Evolutionary conservation across 2,888 invertebrate genomes (phyloP).

Genomic region (Cheilosia impressa): DNA sequence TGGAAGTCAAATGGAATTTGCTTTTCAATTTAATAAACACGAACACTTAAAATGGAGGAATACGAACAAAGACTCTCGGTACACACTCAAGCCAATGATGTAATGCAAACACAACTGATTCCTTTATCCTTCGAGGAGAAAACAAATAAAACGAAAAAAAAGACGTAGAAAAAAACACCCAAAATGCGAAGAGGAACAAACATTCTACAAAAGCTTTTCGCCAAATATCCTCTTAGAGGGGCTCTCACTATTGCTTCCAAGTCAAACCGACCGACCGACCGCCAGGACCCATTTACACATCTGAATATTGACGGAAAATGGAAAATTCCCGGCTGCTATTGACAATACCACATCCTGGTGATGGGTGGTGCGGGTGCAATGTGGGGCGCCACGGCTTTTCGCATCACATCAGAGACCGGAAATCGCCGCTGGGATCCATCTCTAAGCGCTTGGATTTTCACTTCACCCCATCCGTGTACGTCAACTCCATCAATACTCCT

Average conservation of each 20-base stretch:
- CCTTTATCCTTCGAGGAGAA: constrained; percentile 61
- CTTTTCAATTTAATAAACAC: constrained; percentile 73
- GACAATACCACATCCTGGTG: constrained; percentile 30
- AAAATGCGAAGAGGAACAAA: constrained; percentile 10
- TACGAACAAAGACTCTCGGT: constrained; percentile 11
- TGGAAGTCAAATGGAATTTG: constrained; percentile 70
- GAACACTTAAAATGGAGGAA: constrained; percentile 46
- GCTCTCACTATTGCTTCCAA: constrained; percentile 17
- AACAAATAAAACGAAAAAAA: constrained; percentile 37
- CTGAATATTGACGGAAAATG: constrained; percentile 70
- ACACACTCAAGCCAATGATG: constrained; percentile 50
- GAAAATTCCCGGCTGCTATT: constrained; percentile 49
- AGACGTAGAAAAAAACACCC: not conserved
- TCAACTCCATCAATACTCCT: constrained; percentile 1
- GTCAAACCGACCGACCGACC: not conserved
- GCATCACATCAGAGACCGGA: constrained; percentile 48
- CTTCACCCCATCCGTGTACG: constrained; percentile 33
- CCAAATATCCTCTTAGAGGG: constrained; percentile 48
- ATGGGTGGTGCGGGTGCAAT: not conserved
- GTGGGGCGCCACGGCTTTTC: constrained; percentile 31
- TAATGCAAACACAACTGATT: constrained; percentile 71
- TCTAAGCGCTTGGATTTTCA: constrained; percentile 69
- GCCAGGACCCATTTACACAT: constrained; percentile 46
- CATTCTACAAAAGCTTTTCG: constrained; percentile 55
- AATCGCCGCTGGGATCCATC: constrained; percentile 53